A percentile compares a stretch with the other conserved stretches of the same genome.
These are phyloP conservation scores for Thereva unica DNA, from an alignment of 2,888 invertebrate genomes.

Conservation along the genomic window DNA sequence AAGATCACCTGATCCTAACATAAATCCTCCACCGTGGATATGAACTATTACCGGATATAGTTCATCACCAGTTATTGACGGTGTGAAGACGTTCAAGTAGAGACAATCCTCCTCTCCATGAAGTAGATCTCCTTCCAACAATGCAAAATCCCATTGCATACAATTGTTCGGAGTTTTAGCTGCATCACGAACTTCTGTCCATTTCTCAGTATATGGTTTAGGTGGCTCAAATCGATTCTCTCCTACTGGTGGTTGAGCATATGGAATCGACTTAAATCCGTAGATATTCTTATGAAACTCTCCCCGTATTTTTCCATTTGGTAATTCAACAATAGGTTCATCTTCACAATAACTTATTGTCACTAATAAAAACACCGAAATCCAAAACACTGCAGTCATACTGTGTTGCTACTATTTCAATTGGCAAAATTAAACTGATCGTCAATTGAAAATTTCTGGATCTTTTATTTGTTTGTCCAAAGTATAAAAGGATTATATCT, in stretches of 20 bases:
- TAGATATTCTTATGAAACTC: conserved; percentile 55
- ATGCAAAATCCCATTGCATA: conserved; percentile 65
- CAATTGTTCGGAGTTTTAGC: conserved; percentile 64
- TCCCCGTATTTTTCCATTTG: conserved; percentile 49
- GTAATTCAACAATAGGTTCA: conserved; percentile 45
- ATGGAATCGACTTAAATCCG: conserved; percentile 70
- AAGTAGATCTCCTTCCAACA: conserved; percentile 45
- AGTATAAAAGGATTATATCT: no score
- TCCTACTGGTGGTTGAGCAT: conserved; percentile 69
- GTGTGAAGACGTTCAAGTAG: conserved; percentile 67
- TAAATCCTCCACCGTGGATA: conserved; percentile 73
- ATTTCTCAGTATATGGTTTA: conserved; percentile 44
- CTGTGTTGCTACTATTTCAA: conserved; percentile 52
- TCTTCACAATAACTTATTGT: no score
- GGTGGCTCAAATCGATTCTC: conserved; percentile 63
- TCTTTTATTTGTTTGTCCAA: no score
- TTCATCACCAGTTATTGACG: conserved; percentile 55
- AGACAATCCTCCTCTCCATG: conserved; percentile 71
- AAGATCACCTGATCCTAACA: conserved; percentile 64
- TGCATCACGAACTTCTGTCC: conserved; percentile 58
- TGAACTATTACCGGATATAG: conserved; percentile 66
- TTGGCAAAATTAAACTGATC: no score
- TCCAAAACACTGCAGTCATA: no score
- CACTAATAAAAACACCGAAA: no score
- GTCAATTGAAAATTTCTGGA: no score